phyloP scores from a whole-genome alignment of 2,797 vertebrate genomes.

The Parotocinclus haroldoi region DNA sequence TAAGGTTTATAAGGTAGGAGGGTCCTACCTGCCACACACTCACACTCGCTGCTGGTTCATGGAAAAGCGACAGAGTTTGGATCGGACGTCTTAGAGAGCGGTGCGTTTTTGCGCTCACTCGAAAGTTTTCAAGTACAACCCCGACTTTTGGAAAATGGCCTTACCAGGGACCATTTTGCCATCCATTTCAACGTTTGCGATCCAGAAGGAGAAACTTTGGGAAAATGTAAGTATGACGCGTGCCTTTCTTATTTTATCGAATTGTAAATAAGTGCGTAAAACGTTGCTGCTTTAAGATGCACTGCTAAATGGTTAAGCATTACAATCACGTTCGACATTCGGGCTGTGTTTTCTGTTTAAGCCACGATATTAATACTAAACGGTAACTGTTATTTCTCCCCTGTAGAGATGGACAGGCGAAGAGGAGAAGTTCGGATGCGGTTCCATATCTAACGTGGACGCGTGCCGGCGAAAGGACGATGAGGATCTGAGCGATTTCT shows the following conservation, averaged over 20 bases:
- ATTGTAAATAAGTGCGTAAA: no score
- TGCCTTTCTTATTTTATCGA: no score
- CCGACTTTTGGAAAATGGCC: conserved; percentile 73
- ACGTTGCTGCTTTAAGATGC: no score
- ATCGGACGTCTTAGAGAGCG: conserved; percentile 6
- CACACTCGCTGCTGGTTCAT: conserved; percentile 4
- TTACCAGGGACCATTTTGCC: conserved; percentile 87
- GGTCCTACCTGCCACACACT: conserved; percentile 63
- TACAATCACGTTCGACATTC: no score
- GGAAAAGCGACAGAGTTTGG: neutral
- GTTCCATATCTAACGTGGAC: conserved; percentile 72
- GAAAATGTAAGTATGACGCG: conserved; percentile 81
- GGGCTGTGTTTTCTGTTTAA: neutral
- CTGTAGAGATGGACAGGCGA: conserved; percentile 82
- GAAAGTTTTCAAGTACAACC: conserved; percentile 25
- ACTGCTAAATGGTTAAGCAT: no score
- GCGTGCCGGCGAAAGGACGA: conserved; percentile 78
- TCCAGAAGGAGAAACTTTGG: conserved; percentile 82
- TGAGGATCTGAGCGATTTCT: conserved; percentile 87
- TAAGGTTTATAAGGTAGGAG: conserved; percentile 66
- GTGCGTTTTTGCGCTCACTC: neutral
- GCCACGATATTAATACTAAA: neutral
- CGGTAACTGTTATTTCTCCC: conserved; percentile 36
- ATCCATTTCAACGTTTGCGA: conserved; percentile 89
- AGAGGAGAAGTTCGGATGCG: conserved; percentile 71